Base-by-base conservation (phyloP, 2,888 invertebrate genomes). In the Plagiodera versicolora region DNA sequence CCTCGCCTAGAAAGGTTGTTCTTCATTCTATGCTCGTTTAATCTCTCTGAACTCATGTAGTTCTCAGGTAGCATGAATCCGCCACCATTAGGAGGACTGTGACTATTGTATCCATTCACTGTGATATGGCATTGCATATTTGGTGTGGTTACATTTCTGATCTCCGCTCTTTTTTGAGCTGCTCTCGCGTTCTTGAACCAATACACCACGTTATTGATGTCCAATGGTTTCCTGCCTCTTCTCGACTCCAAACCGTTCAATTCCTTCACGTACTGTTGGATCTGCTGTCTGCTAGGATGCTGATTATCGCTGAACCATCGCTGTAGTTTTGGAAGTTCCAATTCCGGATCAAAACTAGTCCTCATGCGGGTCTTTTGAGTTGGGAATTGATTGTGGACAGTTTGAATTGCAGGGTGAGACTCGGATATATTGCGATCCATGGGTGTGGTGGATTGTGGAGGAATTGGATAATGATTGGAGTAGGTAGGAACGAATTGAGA, bases 151-250 rank as follows among this genome's bases (percentile, higher is more conserved):
- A 86, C 83, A 76, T 86, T 83, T 66, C 91, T 83, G 74, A 90
- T 83, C 81, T 95, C 94, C 1, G 95, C 95, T 45, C 97, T 85
- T 75, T 97, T 95, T 77, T 95, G 94, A 1, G 96, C 96, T 1
- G 98, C 98, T 54, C 98, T 85, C 0, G 98, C 97, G 77, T 98
- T 98, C 79, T 98, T 97, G 81, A 99, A 99, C 95, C 95, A 95
- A 75, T 95, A 95, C 14, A 96, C 95, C 14, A 97, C 95, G 77
- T 97, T 97, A 76, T 95, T 95, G 3, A 97, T 91, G 80, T 98
- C 97, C 55, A 98, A 83, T 0, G 96, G 96, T 75, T 97, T 95
- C 50, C 97, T 85, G 0, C 96, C 97, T 55, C 94, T 86, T 45
- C 98, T 86, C 53, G 96, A 97, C 75, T 96, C 95, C 66, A 97